Base-by-base conservation (phyloP, 2,113 vertebrate species). In the Recurvirostra avosetta region DNA sequence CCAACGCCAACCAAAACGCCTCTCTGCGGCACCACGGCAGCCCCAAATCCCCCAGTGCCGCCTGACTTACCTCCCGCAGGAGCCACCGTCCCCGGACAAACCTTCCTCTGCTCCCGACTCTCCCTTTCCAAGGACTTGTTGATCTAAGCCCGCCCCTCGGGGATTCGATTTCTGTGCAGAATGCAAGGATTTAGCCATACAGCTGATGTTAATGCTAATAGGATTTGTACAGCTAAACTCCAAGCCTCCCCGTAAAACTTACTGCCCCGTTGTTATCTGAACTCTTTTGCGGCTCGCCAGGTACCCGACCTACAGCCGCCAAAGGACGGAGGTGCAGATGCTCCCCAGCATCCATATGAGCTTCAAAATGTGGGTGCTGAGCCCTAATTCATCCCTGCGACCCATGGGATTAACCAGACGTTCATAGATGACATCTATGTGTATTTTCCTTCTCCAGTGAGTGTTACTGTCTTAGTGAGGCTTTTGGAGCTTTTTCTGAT, bases 151-250 rank as follows among this genome's bases (percentile, higher is more conserved):
- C 78, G 52, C 38, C 71, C 94, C 82, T 65, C 23, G 11, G 81
- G 94, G 90, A 94, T 70, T 88, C 82, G 6, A 47, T 88, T 87
- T 88, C 94, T 86, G 94, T 52, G 66, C 92, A 81, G 90, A 94
- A 93, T 10, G 85, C 43, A 19, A 47, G 92, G 96, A 93, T 97
- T 96, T 94, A 94, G 66, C 88, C 40, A 15, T 40, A 59, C 56
- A 32, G 90, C 70, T 50, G 20, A 68, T 59, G 94, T 67, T 93
- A 91, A 92, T 67, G 81, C 88, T 94, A 90, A 94, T 81, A 90
- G 95, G 92, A 96, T 96, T 88, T 95, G 88, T 40, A 58, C 50
- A 82, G 53, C 91, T 77, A n/a, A 90, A 26, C 62, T 73, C 70
- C 59, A 40, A 65, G 66, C 59, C 63, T 45, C 65, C 53, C 55